These are phyloP conservation scores for Progne subis DNA, from an alignment of 2,113 vertebrate species.

Conservation along the genomic window DNA sequence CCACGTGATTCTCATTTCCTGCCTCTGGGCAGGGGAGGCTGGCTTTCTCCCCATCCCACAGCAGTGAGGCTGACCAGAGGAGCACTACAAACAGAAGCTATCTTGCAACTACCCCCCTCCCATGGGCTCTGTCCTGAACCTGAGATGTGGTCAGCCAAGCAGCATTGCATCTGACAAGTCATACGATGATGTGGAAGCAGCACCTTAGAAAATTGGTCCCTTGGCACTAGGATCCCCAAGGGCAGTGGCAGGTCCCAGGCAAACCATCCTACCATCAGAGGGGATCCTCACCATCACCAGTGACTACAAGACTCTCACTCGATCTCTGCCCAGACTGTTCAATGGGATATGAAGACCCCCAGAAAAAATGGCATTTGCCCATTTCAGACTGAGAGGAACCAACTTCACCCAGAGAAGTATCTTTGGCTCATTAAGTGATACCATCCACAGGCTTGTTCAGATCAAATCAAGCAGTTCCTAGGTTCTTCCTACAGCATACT, in stretches of 20 bases:
- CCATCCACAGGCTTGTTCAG: not conserved
- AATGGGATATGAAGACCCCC: not conserved
- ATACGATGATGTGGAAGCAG: fast-evolving
- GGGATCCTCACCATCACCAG: not conserved
- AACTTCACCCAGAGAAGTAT: not conserved
- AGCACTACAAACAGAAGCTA: not conserved
- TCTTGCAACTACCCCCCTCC: not conserved
- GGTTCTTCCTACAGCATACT: not conserved
- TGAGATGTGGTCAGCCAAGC: fast-evolving
- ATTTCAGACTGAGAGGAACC: not conserved
- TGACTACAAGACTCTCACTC: not conserved
- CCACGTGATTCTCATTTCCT: constrained; percentile 18
- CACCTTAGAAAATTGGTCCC: not conserved
- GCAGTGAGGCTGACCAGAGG: not conserved
- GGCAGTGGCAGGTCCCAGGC: not conserved
- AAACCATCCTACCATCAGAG: not conserved
- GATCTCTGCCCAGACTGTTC: not conserved
- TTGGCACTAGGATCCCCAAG: fast-evolving
- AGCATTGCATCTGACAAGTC: fast-evolving
- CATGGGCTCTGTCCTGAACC: not conserved
- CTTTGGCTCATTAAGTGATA: not conserved
- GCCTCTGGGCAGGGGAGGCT: not conserved
- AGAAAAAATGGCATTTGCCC: not conserved
- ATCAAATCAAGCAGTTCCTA: not conserved
- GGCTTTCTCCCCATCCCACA: not conserved